A percentile compares a stretch with the other conserved stretches of the same genome.
phyloP scores from a whole-genome alignment of 2,888 invertebrate genomes.

The Emmelina monodactyla region DNA sequence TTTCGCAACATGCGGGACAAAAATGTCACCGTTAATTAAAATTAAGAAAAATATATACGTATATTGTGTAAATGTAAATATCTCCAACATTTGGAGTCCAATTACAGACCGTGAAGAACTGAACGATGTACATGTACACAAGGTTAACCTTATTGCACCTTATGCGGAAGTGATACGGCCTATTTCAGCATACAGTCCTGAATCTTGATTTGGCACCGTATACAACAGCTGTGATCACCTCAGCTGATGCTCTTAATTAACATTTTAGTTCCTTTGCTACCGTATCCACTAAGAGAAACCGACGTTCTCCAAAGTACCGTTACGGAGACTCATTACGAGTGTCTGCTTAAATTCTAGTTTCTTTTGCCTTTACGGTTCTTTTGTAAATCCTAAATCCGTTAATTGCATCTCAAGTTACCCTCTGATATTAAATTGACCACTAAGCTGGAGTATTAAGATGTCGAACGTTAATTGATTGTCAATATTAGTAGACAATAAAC shows the following conservation, averaged over 20 bases:
- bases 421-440: too few relatives aligned
- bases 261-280: constrained; percentile 43
- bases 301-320: constrained; percentile 24
- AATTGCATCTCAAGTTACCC: too few relatives aligned
- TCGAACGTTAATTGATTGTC: too few relatives aligned
- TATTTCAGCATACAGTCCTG: not conserved
- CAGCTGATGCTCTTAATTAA: constrained; percentile 53
- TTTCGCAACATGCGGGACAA: too few relatives aligned
- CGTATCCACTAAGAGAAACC: constrained; percentile 28
- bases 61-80: constrained; percentile 34
- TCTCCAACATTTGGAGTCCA: constrained; percentile 29
- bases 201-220: not conserved
- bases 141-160: not conserved
- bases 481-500: not conserved
- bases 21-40: too few relatives aligned
- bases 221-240: constrained; percentile 35
- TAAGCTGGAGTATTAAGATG: too few relatives aligned
- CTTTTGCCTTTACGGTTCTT: too few relatives aligned
- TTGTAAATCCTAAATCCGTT: too few relatives aligned
- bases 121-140: constrained; percentile 4
- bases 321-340: constrained; percentile 39
- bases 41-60: too few relatives aligned
- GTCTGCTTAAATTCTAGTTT: too few relatives aligned
- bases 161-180: not conserved
- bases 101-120: constrained; percentile 33